Evolutionary conservation across 2,797 vertebrate species (phyloP).

Genomic region (Menidia menidia): DNA sequence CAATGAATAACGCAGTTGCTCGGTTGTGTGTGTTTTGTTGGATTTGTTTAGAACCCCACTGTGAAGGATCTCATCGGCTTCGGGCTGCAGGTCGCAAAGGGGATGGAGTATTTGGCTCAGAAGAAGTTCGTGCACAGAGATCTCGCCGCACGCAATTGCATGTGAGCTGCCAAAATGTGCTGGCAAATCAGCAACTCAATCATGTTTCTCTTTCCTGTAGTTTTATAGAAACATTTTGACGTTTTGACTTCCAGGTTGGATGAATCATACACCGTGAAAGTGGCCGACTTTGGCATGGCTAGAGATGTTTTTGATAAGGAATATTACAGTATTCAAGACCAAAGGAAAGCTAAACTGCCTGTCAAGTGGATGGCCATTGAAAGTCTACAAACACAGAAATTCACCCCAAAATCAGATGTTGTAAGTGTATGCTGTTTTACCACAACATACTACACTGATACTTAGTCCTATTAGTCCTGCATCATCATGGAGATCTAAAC

Average conservation of each 20-base stretch:
- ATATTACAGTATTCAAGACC: conserved; percentile 93
- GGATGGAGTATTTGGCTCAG: conserved; percentile 97
- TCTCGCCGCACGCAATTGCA: conserved; percentile 97
- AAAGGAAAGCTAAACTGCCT: conserved; percentile 90
- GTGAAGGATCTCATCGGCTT: conserved; percentile 97
- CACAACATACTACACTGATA: neutral
- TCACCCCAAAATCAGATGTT: conserved; percentile 97
- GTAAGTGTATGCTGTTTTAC: conserved; percentile 71
- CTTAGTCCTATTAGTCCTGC: no score
- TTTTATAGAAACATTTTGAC: neutral
- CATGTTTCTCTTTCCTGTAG: neutral
- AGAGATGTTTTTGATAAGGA: conserved; percentile 95
- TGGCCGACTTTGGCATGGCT: conserved; percentile 97
- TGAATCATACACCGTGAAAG: conserved; percentile 93
- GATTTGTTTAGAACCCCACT: conserved; percentile 88
- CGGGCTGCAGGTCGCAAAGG: conserved; percentile 93
- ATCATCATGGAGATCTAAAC: no score
- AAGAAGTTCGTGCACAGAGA: conserved; percentile 98
- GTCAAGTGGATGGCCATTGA: conserved; percentile 99
- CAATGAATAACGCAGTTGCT: neutral
- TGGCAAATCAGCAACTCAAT: conserved; percentile 3
- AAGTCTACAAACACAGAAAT: conserved; percentile 96
- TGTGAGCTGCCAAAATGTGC: conserved; percentile 83
- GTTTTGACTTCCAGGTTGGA: conserved; percentile 87
- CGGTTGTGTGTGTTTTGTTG: conserved; percentile 18